Evolutionary conservation across 2,888 invertebrate species (phyloP).

Genomic region (Chloroclystis v-ata): DNA sequence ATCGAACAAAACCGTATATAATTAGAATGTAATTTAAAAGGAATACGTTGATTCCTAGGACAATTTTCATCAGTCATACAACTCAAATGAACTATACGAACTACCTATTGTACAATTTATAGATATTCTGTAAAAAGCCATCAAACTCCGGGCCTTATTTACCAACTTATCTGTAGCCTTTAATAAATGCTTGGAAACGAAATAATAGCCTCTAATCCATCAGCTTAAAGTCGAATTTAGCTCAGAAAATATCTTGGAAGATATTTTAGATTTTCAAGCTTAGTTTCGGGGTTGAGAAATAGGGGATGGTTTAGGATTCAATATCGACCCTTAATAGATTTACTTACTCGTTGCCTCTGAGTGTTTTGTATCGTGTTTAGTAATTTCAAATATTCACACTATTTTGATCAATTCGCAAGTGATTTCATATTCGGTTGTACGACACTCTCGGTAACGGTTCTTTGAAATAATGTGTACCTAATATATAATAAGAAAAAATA

Average conservation of each 20-base stretch:
- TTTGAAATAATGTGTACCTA: too few relatives aligned
- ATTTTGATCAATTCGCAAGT: neutral
- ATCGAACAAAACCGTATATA: too few relatives aligned
- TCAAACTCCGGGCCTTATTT: constrained; percentile 13
- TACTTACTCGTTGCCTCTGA: constrained; percentile 11
- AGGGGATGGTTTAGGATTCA: constrained; percentile 17
- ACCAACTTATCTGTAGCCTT: neutral
- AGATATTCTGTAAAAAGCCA: constrained; percentile 5
- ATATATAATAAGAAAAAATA: too few relatives aligned
- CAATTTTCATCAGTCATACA: too few relatives aligned
- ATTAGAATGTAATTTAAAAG: too few relatives aligned
- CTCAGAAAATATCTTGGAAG: neutral
- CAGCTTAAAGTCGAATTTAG: neutral
- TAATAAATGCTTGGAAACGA: neutral
- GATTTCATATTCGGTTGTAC: too few relatives aligned
- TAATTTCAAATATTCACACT: constrained; percentile 9
- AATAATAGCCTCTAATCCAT: neutral
- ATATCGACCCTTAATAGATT: constrained; percentile 19
- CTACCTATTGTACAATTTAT: neutral
- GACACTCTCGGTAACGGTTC: too few relatives aligned
- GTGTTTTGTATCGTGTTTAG: constrained; percentile 17
- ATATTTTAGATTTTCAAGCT: constrained; percentile 14
- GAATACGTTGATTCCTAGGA: too few relatives aligned
- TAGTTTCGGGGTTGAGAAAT: constrained; percentile 19
- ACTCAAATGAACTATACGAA: neutral